These are phyloP conservation scores for Cryptus armator DNA, from an alignment of 2,888 invertebrate genomes.

Conservation along the genomic window DNA sequence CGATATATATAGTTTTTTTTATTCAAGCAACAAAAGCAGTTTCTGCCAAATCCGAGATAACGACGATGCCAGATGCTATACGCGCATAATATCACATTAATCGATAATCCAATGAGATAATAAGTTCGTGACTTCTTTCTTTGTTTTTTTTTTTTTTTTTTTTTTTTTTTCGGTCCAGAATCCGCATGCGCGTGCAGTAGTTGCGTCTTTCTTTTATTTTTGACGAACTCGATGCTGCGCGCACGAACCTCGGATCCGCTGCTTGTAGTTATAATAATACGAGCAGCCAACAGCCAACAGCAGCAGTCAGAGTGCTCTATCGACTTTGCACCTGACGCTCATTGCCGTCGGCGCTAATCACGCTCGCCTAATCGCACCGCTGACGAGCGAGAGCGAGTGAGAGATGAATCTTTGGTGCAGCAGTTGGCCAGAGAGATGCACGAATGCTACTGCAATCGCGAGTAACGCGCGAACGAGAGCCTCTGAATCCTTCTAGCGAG, in stretches of 20 bases:
- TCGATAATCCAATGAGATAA: background rate
- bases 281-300: background rate
- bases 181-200: background rate
- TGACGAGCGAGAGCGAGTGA: slow-evolving; percentile 27
- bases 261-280: slow-evolving; percentile 2
- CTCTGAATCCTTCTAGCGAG: slow-evolving; percentile 3
- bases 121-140: background rate
- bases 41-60: background rate
- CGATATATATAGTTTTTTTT: background rate
- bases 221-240: background rate
- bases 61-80: background rate
- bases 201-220: slow-evolving; percentile 7
- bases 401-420: slow-evolving; percentile 24
- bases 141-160: no score
- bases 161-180: background rate
- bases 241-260: background rate
- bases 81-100: background rate
- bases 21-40: background rate
- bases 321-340: slow-evolving; percentile 71
- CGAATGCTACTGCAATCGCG: slow-evolving; percentile 29
- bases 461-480: slow-evolving; percentile 24
- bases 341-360: slow-evolving; percentile 69
- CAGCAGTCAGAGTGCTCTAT: slow-evolving; percentile 42
- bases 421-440: slow-evolving; percentile 30
- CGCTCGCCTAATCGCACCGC: slow-evolving; percentile 68